Conservation (phyloP, 2,888 invertebrate genomes). For the Elegia similella region DNA sequence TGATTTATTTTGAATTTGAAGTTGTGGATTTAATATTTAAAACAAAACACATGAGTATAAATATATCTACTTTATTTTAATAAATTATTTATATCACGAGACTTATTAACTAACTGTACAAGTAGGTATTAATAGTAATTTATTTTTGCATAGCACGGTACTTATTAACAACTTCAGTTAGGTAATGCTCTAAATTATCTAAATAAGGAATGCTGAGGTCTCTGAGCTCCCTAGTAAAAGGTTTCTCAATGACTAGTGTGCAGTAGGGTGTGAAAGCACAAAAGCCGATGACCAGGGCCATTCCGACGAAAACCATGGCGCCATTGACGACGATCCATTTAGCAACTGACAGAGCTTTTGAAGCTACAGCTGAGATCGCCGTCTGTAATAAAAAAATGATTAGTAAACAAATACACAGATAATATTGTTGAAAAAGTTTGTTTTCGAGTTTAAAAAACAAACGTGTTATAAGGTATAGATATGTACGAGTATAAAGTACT, state of each 20-base stretch:
- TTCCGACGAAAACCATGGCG: conserved; percentile 36
- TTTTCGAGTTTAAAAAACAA: too few species aligned
- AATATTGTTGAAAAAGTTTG: too few species aligned
- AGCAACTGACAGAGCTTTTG: conserved; percentile 39
- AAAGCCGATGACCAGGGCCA: conserved; percentile 71
- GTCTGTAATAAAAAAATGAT: conserved; percentile 30
- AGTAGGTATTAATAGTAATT: neutral
- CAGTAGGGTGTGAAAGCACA: conserved; percentile 81
- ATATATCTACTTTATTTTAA: neutral
- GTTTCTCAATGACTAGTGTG: conserved; percentile 67
- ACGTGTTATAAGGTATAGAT: too few species aligned
- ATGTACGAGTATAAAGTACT: conserved; percentile 25
- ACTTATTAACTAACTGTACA: neutral
- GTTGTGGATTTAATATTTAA: too few species aligned
- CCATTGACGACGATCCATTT: conserved; percentile 57
- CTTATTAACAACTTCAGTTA: conserved; percentile 35
- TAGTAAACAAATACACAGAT: too few species aligned
- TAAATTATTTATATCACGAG: neutral
- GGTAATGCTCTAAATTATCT: conserved; percentile 35
- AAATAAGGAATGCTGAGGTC: conserved; percentile 63
- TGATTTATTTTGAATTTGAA: too few species aligned
- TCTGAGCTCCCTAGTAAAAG: conserved; percentile 50
- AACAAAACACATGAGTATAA: too few species aligned
- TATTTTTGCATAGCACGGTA: conserved; percentile 29
- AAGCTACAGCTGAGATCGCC: conserved; percentile 30